Percentiles rank a stretch among this genome's conserved stretches.
These are phyloP conservation scores for Takifugu ocellatus DNA, from an alignment of 2,797 vertebrate species.

Conservation along the genomic window DNA sequence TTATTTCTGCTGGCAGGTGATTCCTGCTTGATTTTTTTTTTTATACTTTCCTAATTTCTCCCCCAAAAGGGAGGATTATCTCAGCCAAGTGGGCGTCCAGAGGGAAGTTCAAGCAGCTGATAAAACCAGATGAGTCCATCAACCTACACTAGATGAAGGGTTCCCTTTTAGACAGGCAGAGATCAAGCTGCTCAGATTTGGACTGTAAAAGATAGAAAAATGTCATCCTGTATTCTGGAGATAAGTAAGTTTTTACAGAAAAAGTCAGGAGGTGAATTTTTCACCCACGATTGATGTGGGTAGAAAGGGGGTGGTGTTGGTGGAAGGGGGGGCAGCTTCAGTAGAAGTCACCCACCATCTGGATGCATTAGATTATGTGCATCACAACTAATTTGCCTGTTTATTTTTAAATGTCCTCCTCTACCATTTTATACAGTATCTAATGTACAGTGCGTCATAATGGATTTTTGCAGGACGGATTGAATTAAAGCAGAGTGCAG, in stretches of 20 bases:
- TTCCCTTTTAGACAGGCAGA: slow-evolving; percentile 25
- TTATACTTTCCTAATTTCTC: slow-evolving; percentile 33
- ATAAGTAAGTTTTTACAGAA: slow-evolving; percentile 48
- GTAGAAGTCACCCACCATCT: slow-evolving; percentile 39
- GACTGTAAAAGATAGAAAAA: slow-evolving; percentile 26
- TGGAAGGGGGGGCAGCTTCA: slow-evolving; percentile 4
- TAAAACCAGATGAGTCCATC: slow-evolving; percentile 31
- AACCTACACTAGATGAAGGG: slow-evolving; percentile 40
- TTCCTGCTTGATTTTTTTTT: slow-evolving; percentile 21
- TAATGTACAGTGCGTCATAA: too few species aligned
- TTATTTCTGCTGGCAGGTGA: slow-evolving; percentile 44
- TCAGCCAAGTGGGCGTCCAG: slow-evolving; percentile 31
- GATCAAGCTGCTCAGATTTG: slow-evolving; percentile 45
- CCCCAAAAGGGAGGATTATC: slow-evolving; percentile 30
- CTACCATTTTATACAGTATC: too few species aligned
- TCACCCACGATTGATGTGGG: slow-evolving; percentile 15
- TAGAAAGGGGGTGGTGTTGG: background rate
- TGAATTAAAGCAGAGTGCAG: background rate
- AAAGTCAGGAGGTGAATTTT: slow-evolving; percentile 27
- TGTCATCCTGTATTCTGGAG: slow-evolving; percentile 53
- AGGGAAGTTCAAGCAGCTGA: slow-evolving; percentile 44
- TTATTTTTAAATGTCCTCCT: too few species aligned
- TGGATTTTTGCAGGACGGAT: background rate
- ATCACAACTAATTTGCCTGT: too few species aligned
- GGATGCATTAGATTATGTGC: slow-evolving; percentile 18